Percentiles rank a stretch among this genome's conserved stretches.
Conservation (phyloP, 2,888 invertebrate genomes). For the Agrotis clavis region DNA sequence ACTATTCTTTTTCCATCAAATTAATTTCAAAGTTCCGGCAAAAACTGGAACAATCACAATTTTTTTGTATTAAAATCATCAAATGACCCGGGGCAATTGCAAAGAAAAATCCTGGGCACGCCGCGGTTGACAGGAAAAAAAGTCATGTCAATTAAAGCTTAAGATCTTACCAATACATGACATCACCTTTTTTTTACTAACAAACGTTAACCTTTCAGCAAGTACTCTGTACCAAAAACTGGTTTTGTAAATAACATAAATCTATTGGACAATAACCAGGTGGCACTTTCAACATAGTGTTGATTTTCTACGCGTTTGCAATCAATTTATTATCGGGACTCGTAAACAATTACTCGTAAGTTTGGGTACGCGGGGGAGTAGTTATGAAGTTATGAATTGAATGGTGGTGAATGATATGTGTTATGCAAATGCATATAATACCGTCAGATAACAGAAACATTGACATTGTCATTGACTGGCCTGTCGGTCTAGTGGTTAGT, state of each 20-base stretch:
- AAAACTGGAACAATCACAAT: too few species aligned
- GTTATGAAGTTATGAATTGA: slow-evolving; percentile 26
- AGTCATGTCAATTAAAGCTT: too few species aligned
- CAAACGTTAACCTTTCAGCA: slow-evolving; percentile 41
- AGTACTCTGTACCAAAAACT: slow-evolving; percentile 49
- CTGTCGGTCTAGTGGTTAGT: too few species aligned
- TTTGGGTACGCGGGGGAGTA: slow-evolving; percentile 9
- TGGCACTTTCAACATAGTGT: slow-evolving; percentile 58
- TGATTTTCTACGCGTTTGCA: slow-evolving; percentile 53
- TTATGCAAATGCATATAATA: not conserved
- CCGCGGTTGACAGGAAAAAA: too few species aligned
- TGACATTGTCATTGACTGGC: too few species aligned
- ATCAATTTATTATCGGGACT: slow-evolving; percentile 44
- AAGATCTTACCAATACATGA: slow-evolving; percentile 3
- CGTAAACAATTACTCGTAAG: slow-evolving; percentile 63
- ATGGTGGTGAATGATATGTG: slow-evolving; percentile 21
- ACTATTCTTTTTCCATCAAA: too few species aligned
- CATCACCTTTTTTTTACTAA: slow-evolving; percentile 19
- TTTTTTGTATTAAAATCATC: too few species aligned
- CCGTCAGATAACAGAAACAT: too few species aligned
- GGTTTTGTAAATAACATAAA: slow-evolving; percentile 60
- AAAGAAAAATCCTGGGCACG: too few species aligned
- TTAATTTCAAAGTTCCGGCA: too few species aligned
- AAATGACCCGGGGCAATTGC: too few species aligned
- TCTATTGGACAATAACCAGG: slow-evolving; percentile 63